Base-by-base conservation (phyloP, 2,888 invertebrate genomes). In the Phalera bucephala region DNA sequence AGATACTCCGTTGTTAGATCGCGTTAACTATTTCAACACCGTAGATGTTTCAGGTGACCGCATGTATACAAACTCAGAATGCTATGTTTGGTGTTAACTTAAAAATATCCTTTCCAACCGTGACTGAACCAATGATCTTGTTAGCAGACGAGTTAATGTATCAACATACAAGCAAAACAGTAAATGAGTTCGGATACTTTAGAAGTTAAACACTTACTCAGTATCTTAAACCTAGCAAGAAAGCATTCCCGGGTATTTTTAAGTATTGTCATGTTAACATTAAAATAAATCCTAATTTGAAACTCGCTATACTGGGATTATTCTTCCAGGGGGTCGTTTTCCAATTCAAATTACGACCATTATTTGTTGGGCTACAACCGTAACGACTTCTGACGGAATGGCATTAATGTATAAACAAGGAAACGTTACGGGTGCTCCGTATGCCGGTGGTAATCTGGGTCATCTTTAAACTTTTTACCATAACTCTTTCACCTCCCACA, bases 391-490 rank as follows among this genome's bases (percentile, higher is more conserved):
- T 38, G 34, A 46, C 44, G 44, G 50, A 53, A 59, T 53, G 52
- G 52, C 45, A 56, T 59, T 54, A 55, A 54, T 52, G 46, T 57
- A 64, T 74, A 76, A 80, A 79, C 71, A 79, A 75, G 80, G 70
- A 79, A 75, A 61, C 53, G 58, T n/a, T n/a, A n/a, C n/a, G n/a
- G n/a, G n/a, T n/a, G n/a, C n/a, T n/a, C n/a, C 64, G 35, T 42
- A 50, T 47, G 31, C 27, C 46, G 14, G n/a, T 27, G 45, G 53
- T 48, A 55, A 82, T 73, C 69, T 80, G 67, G 83, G 81, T 76
- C 77, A 68, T 54, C 63, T 68, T 70, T 64, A 72, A 76, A 70
- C 59, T 68, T 80, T 75, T 73, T 66, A 70, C 72, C 65, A 72
- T 72, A 71, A 73, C 65, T 76, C 69, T 72, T 73, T 76, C 71